phyloP scores from a whole-genome alignment of 1,140 invertebrate genomes.

The Drosophila cardini region DNA sequence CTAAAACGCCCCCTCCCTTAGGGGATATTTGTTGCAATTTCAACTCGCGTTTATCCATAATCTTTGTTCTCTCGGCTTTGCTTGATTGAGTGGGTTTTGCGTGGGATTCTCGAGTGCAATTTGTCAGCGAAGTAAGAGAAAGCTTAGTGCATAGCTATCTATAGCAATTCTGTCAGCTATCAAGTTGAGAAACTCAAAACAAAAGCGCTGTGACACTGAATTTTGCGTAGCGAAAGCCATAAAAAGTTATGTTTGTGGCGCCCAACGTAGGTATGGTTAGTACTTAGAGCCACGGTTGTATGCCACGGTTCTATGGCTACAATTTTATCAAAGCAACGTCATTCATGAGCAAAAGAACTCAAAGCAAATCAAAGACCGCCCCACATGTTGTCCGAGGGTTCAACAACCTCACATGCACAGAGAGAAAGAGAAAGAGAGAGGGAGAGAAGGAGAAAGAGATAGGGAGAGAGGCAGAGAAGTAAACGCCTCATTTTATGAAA shows the following conservation, averaged over 20 bases:
- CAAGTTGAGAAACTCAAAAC: slow-evolving; percentile 22
- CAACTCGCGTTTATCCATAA: slow-evolving; percentile 19
- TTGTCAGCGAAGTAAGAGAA: slow-evolving; percentile 9
- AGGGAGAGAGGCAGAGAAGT: slow-evolving; percentile 10
- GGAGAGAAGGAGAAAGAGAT: background rate
- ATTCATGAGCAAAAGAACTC: slow-evolving; percentile 49
- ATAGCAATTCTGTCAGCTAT: slow-evolving; percentile 5
- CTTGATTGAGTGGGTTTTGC: slow-evolving; percentile 25
- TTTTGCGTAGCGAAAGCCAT: slow-evolving; percentile 57
- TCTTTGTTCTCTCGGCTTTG: background rate
- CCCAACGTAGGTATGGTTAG: slow-evolving; percentile 2
- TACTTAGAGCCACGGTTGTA: background rate
- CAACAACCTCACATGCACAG: slow-evolving; percentile 24
- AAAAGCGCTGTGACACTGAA: slow-evolving; percentile 48
- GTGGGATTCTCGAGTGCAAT: slow-evolving; percentile 46
- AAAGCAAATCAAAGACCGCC: slow-evolving; percentile 44
- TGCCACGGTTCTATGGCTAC: slow-evolving; percentile 35
- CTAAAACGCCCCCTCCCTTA: slow-evolving; percentile 27
- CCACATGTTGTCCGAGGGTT: slow-evolving; percentile 48
- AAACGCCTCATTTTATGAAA: slow-evolving; percentile 50
- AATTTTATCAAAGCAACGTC: slow-evolving; percentile 57
- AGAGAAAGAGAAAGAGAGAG: background rate
- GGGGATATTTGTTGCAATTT: slow-evolving; percentile 30
- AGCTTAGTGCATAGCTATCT: slow-evolving; percentile 3
- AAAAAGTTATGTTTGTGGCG: slow-evolving; percentile 34